Percentiles rank a stretch among this genome's conserved stretches.
These are phyloP conservation scores for zebrafish (Danio rerio) DNA, from an alignment of 2,113 vertebrate genomes.

Conservation along the genomic window DNA sequence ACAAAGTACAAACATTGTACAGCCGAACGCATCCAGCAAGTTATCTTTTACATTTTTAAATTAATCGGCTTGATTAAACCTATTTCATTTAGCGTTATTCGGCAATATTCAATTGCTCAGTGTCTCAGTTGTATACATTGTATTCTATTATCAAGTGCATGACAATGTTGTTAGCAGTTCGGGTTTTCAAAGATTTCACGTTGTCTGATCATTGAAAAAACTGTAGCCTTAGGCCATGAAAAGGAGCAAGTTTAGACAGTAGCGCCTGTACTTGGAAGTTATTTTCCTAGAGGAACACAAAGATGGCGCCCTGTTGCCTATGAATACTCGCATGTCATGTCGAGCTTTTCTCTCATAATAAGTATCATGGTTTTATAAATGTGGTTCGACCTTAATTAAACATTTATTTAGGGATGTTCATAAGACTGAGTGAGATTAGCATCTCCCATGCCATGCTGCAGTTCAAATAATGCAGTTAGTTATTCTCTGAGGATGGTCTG, in stretches of 20 bases:
- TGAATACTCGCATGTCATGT: neutral
- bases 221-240: constrained; percentile 37
- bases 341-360: neutral
- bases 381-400: neutral
- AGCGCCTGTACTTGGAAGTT: constrained; percentile 10
- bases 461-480: too few relatives aligned
- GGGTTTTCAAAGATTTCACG: constrained; percentile 1
- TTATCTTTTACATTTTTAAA: neutral
- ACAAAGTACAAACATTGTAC: neutral
- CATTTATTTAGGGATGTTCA: neutral
- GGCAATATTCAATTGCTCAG: neutral
- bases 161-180: neutral
- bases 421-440: neutral
- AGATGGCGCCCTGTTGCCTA: constrained; percentile 36
- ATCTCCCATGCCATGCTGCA: neutral
- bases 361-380: neutral
- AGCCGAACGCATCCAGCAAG: neutral
- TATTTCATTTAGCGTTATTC: constrained; percentile 21
- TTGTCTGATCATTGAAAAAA: constrained; percentile 37
- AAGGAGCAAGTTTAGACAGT: constrained; percentile 41
- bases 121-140: neutral
- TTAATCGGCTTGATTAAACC: neutral
- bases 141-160: neutral
- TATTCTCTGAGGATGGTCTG: neutral
- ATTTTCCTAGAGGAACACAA: constrained; percentile 35